Evolutionary conservation across 2,888 invertebrate species (phyloP), one percentile per base, ranked within the genome.

Genomic region (Bombyx huttoni): DNA sequence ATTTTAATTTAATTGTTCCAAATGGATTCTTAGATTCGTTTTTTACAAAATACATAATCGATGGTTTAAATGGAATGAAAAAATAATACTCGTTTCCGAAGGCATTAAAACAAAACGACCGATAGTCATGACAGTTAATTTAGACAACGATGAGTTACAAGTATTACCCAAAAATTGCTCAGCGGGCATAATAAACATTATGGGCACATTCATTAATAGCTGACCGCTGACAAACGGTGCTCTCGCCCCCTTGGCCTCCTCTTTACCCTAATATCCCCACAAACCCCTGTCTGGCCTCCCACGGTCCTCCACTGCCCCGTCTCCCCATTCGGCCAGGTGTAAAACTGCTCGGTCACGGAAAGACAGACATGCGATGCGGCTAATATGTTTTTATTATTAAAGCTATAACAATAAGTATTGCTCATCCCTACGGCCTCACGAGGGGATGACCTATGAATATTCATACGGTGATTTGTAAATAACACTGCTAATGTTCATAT

Each of bases 381-480:
- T 86, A 86, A 87, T 87, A 87, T 81, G 83, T 84, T 86, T 86
- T 81, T 81, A 83, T 83, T 86, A 84, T 85, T 81, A 84, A 82
- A 81, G 72, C 70, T 73, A 73, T 74, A 40, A 40, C 12, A 40
- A 10, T 10, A 77, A 73, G 70, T 78, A 78, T 77, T 76, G 78
- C 68, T 68, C 82, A 80, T 81, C 78, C 76, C 74, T 71, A 58
- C 55, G 57, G 51, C 34, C 63, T 58, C 64, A 60, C 64, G 60
- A 64, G 73, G 78, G 83, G 78, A 81, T 82, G 73, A 76, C 67
- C 75, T 68, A 81, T 84, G 81, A 81, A 85, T 86, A 83, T 85
- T 78, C 73, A 83, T 81, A 70, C 78, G 76, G 76, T 83, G 85
- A 86, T 86, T 86, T 84, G 77, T 80, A 79, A 73, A 77, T 73